phyloP scores from a whole-genome alignment of 2,113 vertebrate genomes.

The Alexandromys fortis region DNA sequence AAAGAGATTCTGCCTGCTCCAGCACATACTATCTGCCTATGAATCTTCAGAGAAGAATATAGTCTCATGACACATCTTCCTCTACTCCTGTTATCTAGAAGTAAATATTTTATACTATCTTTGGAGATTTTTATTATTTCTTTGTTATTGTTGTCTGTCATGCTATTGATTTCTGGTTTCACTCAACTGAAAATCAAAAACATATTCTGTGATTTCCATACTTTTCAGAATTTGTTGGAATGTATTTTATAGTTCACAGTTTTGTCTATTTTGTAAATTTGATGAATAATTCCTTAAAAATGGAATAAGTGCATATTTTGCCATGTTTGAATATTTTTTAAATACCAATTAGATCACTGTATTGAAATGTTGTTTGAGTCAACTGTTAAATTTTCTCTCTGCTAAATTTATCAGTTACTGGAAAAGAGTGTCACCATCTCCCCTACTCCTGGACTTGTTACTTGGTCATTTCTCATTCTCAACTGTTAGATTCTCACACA shows the following conservation, averaged over 20 bases:
- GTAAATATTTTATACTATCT: background rate
- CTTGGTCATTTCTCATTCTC: background rate
- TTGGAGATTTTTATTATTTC: background rate
- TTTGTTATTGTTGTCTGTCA: background rate
- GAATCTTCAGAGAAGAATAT: background rate
- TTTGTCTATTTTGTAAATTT: background rate
- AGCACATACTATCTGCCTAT: background rate
- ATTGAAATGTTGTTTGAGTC: background rate
- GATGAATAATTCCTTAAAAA: background rate
- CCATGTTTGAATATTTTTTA: background rate
- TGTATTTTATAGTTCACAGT: background rate
- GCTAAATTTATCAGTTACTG: background rate
- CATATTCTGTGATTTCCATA: background rate
- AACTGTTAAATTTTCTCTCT: background rate
- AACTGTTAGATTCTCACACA: background rate
- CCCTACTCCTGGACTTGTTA: background rate
- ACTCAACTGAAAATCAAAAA: background rate
- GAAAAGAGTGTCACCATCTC: background rate
- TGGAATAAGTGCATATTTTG: background rate
- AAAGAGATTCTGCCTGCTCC: background rate
- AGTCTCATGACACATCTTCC: background rate
- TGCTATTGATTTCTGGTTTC: background rate
- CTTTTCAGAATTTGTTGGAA: background rate
- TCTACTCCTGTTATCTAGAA: background rate
- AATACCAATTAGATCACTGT: background rate